Evolutionary conservation across 2,797 vertebrate species (phyloP).

Genomic region (Silurus lanzhouensis): DNA sequence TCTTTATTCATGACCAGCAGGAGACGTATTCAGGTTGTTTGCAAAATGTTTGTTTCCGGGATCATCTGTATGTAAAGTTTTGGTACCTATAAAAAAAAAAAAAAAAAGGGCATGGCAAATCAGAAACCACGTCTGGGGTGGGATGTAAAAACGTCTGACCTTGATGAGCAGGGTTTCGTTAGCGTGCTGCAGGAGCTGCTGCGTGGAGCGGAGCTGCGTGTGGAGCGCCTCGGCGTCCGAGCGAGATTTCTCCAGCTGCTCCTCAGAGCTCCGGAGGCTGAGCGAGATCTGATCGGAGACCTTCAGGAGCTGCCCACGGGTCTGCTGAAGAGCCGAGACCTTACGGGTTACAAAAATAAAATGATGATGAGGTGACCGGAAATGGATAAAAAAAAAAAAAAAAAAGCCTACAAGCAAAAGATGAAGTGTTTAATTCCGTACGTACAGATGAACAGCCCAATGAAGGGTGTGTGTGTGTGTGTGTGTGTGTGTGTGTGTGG

Average conservation of each 20-base stretch:
- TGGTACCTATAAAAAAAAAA: too few relatives aligned
- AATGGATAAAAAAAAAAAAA: too few relatives aligned
- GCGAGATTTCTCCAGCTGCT: constrained; percentile 75
- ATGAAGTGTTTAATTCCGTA: background rate
- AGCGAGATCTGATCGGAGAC: constrained; percentile 62
- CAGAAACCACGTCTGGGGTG: too few relatives aligned
- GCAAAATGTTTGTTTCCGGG: too few relatives aligned
- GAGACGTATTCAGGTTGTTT: too few relatives aligned
- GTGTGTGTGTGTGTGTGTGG: background rate
- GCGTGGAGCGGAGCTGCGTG: constrained; percentile 70
- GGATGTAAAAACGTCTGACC: constrained; percentile 57
- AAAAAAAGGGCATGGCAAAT: too few relatives aligned
- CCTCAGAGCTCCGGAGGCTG: constrained; percentile 68
- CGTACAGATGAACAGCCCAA: too few relatives aligned
- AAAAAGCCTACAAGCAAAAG: background rate
- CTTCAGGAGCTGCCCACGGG: constrained; percentile 67
- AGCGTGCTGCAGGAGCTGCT: constrained; percentile 70
- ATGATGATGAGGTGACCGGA: too few relatives aligned
- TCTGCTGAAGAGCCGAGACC: constrained; percentile 70
- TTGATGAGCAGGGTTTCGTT: constrained; percentile 77
- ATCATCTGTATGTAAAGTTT: too few relatives aligned
- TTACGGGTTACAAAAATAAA: constrained; percentile 37
- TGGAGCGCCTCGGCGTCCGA: constrained; percentile 67
- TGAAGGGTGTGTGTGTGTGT: background rate
- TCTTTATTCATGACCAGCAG: too few relatives aligned